Conservation (phyloP, 37 sponge, comb jelly and placozoan species). For the Hormiphora californensis region DNA sequence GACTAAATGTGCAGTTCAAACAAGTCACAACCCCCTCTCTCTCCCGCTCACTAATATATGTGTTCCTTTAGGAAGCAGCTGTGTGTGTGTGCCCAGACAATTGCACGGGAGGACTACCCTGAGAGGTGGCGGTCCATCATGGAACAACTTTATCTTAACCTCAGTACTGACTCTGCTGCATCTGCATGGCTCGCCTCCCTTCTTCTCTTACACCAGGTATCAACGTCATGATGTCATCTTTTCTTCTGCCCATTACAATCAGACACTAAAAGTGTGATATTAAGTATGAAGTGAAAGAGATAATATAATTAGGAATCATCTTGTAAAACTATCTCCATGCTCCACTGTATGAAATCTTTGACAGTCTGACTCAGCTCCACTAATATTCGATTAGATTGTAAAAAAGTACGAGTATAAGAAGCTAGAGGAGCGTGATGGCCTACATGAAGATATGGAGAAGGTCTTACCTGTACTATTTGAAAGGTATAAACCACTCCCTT, state of each 20-base stretch:
- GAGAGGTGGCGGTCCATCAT: slow-evolving; percentile 72
- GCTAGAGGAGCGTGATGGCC: slow-evolving; percentile 36
- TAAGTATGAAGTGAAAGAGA: too few species aligned
- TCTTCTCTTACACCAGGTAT: slow-evolving; percentile 14
- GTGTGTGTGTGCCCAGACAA: slow-evolving; percentile 72
- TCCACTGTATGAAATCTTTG: too few species aligned
- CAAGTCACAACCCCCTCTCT: too few species aligned
- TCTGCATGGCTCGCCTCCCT: slow-evolving; percentile 10
- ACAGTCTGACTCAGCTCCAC: neutral
- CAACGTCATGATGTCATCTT: neutral
- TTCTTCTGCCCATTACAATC: too few species aligned
- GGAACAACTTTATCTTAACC: slow-evolving; percentile 57
- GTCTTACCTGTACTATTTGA: slow-evolving; percentile 8
- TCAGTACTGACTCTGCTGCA: slow-evolving; percentile 57
- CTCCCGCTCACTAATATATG: too few species aligned
- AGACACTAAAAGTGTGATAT: too few species aligned
- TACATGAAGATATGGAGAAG: neutral
- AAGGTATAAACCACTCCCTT: too few species aligned
- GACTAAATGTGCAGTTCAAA: too few species aligned
- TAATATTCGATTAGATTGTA: neutral
- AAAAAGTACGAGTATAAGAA: slow-evolving; percentile 55
- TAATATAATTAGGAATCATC: too few species aligned
- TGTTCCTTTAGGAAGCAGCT: slow-evolving; percentile 68
- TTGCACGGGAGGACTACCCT: slow-evolving; percentile 75
- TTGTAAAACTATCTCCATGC: too few species aligned